These are phyloP conservation scores for Toxotes jaculatrix DNA, from an alignment of 2,113 vertebrate genomes.

Conservation along the genomic window DNA sequence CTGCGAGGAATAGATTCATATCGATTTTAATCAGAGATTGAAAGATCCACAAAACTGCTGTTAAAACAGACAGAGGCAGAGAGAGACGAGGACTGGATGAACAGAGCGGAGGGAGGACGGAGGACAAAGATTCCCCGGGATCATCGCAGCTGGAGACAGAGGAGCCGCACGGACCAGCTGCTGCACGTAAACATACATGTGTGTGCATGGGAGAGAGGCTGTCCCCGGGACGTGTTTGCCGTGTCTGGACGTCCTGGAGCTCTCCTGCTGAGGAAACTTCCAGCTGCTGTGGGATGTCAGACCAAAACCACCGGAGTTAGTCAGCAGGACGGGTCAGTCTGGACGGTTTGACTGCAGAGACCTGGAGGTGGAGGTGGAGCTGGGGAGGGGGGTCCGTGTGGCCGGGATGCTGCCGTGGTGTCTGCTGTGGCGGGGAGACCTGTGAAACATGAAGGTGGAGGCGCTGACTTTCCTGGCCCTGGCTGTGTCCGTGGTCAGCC, in stretches of 20 bases:
- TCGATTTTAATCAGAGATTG: slow-evolving; percentile 82
- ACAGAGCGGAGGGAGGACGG: background rate
- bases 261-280: slow-evolving; percentile 17
- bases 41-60: slow-evolving; percentile 49
- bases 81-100: background rate
- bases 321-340: background rate
- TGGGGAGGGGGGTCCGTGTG: background rate
- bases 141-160: background rate
- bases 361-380: slow-evolving; percentile 24
- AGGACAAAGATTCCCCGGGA: slow-evolving; percentile 27
- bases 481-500: slow-evolving; percentile 52
- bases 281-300: slow-evolving; percentile 40
- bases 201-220: background rate
- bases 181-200: background rate
- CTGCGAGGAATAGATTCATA: slow-evolving; percentile 77
- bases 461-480: slow-evolving; percentile 58
- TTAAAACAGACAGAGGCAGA: slow-evolving; percentile 35
- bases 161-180: slow-evolving; percentile 20
- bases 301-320: slow-evolving; percentile 25
- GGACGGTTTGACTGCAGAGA: background rate
- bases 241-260: background rate
- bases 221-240: too few species aligned
- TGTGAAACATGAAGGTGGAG: slow-evolving; percentile 71
- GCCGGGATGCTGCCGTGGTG: slow-evolving; percentile 49
- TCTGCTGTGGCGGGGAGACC: slow-evolving; percentile 19